Percentiles rank a stretch among this genome's conserved stretches.
Evolutionary conservation across 2,888 invertebrate genomes (phyloP).

Genomic region (Drosophila paranaensis): DNA sequence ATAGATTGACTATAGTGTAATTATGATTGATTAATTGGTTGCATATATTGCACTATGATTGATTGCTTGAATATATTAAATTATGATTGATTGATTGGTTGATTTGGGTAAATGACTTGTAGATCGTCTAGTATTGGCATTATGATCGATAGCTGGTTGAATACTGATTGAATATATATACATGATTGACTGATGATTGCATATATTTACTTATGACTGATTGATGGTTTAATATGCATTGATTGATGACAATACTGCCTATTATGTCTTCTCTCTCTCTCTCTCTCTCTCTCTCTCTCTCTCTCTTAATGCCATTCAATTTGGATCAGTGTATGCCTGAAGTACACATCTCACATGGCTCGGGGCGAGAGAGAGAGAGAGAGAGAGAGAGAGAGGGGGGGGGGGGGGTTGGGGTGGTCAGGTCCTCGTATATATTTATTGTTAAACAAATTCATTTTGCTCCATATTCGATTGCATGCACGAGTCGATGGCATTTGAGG

Average conservation of each 20-base stretch:
- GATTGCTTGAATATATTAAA: background rate
- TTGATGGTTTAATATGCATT: background rate
- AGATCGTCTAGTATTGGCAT: too few relatives aligned
- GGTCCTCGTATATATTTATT: constrained; percentile 55
- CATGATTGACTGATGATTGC: background rate
- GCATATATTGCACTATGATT: background rate
- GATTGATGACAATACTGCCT: background rate
- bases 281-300: background rate
- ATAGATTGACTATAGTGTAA: too few relatives aligned
- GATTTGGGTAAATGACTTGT: too few relatives aligned
- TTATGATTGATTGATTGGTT: background rate
- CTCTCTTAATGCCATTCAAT: background rate
- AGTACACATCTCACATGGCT: background rate
- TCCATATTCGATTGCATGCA: constrained; percentile 62
- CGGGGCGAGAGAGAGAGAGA: too few relatives aligned
- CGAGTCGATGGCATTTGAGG: constrained; percentile 50
- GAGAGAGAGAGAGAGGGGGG: too few relatives aligned
- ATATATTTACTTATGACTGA: too few relatives aligned
- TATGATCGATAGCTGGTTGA: background rate
- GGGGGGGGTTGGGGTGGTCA: too few relatives aligned
- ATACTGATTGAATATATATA: background rate
- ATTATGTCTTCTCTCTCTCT: background rate
- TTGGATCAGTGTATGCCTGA: constrained; percentile 29
- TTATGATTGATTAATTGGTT: background rate
- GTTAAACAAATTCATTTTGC: constrained; percentile 68